These are phyloP conservation scores for Pachypeltis micranthus DNA, from an alignment of 1,140 invertebrate genomes.

Conservation along the genomic window DNA sequence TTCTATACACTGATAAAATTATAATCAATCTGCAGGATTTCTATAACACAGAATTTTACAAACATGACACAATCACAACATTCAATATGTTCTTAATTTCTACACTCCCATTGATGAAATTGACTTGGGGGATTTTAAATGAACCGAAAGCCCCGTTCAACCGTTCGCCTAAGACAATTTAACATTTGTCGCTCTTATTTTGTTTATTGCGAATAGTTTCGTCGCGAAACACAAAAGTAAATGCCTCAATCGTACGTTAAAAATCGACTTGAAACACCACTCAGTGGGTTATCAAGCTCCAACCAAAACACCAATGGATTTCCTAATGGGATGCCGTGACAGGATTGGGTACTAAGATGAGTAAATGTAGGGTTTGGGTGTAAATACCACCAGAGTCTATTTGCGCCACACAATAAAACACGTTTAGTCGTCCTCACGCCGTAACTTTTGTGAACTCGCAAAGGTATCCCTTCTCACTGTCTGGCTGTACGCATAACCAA, in stretches of 20 bases:
- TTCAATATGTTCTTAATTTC: neutral
- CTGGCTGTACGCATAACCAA: no score
- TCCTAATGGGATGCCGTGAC: no score
- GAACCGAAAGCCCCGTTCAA: no score
- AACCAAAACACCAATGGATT: no score
- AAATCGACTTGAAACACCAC: neutral
- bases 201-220: neutral
- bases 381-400: no score
- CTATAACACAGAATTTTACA: neutral
- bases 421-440: no score
- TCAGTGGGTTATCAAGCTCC: neutral
- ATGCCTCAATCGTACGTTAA: neutral
- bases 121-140: slow-evolving; percentile 2
- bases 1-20: slow-evolving; percentile 8
- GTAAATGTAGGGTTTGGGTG: no score
- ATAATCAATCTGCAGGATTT: neutral
- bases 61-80: slow-evolving; percentile 6
- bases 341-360: no score
- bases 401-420: no score
- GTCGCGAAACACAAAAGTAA: neutral
- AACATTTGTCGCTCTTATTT: neutral
- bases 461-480: no score
- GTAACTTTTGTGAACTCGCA: no score
- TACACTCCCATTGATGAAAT: neutral
- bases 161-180: neutral